Base-by-base conservation (phyloP, 2,888 invertebrate species). In the Nowickia ferox region DNA sequence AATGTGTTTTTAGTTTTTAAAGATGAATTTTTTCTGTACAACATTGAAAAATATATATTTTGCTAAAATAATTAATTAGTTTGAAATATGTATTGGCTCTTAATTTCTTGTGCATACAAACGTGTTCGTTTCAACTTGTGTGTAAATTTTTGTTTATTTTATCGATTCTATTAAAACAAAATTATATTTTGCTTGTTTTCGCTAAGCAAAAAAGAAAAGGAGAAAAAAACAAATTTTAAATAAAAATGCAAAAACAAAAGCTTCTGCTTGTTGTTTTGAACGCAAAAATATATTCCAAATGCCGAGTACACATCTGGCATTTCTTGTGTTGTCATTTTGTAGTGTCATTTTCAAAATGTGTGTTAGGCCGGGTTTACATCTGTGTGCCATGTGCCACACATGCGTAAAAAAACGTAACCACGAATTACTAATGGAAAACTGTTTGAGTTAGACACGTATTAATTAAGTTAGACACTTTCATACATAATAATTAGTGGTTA, bases 251-350 rank as follows among this genome's bases (percentile, higher is more conserved):
- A n/a, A 51, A 44, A 44, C 44, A 71, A 55, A 63, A 76, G 30
- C 44, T 76, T 76, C 75, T 55, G 65, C 22, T 63, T 53, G 53
- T 42, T 65, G 30, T 30, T 6, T 76, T 65, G 65, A 76, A 55
- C 53, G 48, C 74, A 53, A 75, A 44, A 65, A 51, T 42, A 9
- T 48, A 44, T 65, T 75, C 44, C 46, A 13, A 42, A n/a, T n/a
- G n/a, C n/a, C n/a, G n/a, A n/a, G n/a, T n/a, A n/a, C n/a, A n/a
- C n/a, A n/a, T n/a, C n/a, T n/a, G n/a, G n/a, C n/a, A n/a, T n/a
- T n/a, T n/a, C n/a, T n/a, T n/a, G n/a, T n/a, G n/a, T n/a, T n/a
- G n/a, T n/a, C n/a, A n/a, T n/a, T n/a, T n/a, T n/a, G n/a, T n/a
- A n/a, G n/a, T n/a, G n/a, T n/a, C n/a, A n/a, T n/a, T n/a, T n/a